Percentiles rank a stretch among this genome's conserved stretches.
Conservation (phyloP, 2,797 vertebrate genomes). For the Rhinogobio ventralis region DNA sequence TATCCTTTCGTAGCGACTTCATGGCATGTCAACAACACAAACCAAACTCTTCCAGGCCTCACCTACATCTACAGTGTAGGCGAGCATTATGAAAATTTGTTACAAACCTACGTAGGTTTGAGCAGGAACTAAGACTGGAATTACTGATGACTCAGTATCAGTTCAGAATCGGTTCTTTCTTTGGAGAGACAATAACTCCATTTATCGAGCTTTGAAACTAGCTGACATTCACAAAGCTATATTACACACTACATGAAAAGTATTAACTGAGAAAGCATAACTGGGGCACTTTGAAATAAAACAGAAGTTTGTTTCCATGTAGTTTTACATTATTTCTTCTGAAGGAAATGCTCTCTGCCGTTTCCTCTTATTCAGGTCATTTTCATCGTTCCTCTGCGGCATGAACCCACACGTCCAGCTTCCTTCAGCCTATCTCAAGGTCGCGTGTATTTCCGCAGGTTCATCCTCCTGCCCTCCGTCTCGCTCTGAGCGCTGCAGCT, state of each 20-base stretch:
- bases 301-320: not conserved
- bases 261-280: not conserved
- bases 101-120: not conserved
- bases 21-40: not conserved
- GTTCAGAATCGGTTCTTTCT: not conserved
- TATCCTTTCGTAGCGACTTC: not conserved
- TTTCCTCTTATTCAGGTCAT: not conserved
- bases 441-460: not conserved
- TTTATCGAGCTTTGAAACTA: not conserved
- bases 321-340: not conserved
- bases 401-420: not conserved
- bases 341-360: not conserved
- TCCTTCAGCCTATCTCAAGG: slow-evolving; percentile 6
- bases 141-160: not conserved
- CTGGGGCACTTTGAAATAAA: not conserved
- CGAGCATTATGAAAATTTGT: not conserved
- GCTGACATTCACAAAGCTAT: not conserved
- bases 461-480: not conserved
- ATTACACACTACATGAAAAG: too few relatives aligned
- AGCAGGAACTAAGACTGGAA: not conserved
- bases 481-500: not conserved
- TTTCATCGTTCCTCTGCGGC: not conserved
- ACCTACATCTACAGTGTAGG: not conserved
- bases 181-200: not conserved
- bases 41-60: not conserved